A percentile compares a stretch with the other conserved stretches of the same genome.
phyloP scores from a whole-genome alignment of 2,888 invertebrate species.

The Masnerella sp. region DNA sequence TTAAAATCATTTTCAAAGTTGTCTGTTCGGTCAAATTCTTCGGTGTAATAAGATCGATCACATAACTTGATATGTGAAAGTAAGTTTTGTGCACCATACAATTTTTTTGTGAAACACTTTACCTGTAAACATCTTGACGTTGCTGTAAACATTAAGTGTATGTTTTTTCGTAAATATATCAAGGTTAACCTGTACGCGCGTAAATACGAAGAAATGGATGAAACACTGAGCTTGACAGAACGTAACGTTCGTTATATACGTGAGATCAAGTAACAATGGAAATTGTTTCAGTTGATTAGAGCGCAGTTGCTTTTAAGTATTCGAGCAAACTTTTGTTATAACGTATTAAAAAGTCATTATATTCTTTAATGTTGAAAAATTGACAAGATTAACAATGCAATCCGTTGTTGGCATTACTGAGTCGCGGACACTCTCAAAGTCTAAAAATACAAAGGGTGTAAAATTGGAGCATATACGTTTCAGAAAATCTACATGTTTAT shows the following conservation, averaged over 20 bases:
- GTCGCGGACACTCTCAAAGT: background rate
- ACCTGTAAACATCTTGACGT: constrained; percentile 6
- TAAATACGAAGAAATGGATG: too few relatives aligned
- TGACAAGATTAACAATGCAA: background rate
- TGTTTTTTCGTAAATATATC: background rate
- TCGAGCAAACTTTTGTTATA: too few relatives aligned
- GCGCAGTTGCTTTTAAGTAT: too few relatives aligned
- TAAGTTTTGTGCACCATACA: constrained; percentile 6
- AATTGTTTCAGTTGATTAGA: too few relatives aligned
- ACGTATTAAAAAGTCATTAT: too few relatives aligned
- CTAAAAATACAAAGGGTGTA: constrained; percentile 1
- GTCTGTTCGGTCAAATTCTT: background rate
- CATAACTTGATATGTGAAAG: background rate
- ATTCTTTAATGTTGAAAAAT: background rate
- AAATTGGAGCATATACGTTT: background rate
- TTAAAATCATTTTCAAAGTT: constrained; percentile 12
- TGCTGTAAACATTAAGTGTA: constrained; percentile 17
- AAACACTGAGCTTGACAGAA: too few relatives aligned
- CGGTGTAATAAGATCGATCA: constrained; percentile 9
- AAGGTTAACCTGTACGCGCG: constrained; percentile 11
- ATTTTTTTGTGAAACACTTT: constrained; percentile 20
- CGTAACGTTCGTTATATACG: too few relatives aligned
- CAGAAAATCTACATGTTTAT: too few relatives aligned
- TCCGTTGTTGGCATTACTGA: background rate
- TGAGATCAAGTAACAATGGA: too few relatives aligned